These are phyloP conservation scores for Heliconius hermathena DNA, from an alignment of 1,140 invertebrate species.

Conservation along the genomic window DNA sequence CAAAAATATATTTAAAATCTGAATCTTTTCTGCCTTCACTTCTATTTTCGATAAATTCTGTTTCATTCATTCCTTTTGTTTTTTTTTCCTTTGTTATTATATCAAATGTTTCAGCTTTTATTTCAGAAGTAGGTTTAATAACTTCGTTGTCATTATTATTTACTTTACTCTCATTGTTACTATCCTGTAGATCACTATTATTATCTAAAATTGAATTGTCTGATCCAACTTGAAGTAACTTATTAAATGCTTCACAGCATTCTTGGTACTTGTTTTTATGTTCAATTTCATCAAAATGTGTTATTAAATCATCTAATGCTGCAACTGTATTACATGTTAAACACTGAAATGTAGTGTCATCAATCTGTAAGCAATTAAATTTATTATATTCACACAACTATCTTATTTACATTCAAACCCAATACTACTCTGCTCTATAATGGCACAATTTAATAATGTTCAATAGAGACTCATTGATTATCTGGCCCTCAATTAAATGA, in stretches of 20 bases:
- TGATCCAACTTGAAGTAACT: neutral
- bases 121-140: neutral
- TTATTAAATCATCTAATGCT: slow-evolving; percentile 15
- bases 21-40: no score
- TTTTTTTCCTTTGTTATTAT: neutral
- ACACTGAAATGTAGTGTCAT: slow-evolving; percentile 34
- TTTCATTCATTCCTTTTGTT: neutral
- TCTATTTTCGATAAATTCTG: neutral
- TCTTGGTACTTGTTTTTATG: slow-evolving; percentile 31
- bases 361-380: slow-evolving; percentile 32
- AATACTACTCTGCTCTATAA: no score
- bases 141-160: neutral
- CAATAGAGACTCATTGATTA: no score
- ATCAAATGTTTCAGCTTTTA: neutral
- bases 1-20: neutral
- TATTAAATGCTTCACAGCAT: slow-evolving; percentile 5
- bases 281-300: slow-evolving; percentile 31
- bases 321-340: slow-evolving; percentile 35
- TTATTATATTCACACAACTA: neutral
- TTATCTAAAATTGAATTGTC: neutral
- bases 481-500: no score
- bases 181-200: neutral
- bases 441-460: no score
- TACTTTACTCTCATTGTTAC: neutral
- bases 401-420: no score